Base-by-base conservation (phyloP, 2,888 invertebrate species). In the Sminthurinus aureus region DNA sequence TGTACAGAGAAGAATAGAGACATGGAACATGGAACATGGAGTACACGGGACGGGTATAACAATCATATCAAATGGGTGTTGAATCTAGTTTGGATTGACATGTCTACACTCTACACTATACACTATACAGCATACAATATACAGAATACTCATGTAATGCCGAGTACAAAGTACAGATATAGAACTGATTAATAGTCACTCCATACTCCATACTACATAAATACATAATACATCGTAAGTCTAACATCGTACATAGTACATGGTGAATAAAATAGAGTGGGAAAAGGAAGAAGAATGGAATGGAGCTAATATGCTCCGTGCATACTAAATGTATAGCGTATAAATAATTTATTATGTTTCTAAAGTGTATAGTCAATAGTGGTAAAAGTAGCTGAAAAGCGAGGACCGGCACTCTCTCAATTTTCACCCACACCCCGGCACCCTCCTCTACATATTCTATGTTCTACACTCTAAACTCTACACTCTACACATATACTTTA, bases 51-150 rank as follows among this genome's bases (percentile, higher is more conserved):
- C 38, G 38, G 38, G 38, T 38, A 11, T 52, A 76, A 76, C 76
- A 76, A 76, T 76, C 52, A 50, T 50, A 71, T 80, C 52, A 50
- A 69, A 71, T 80, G 80, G 80, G 80, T 81, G 75, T 81, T 26
- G 73, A 58, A 74, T 74, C 64, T 74, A 64, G 64, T 58, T 64
- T 81, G 75, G 81, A 81, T 74, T 81, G 81, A 81, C 73, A 71
- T 24, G 20, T 13, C 24, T 3, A 24, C 2, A n/a, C 8, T 22
- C 12, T n/a, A 67, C 22, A n/a, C 20, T 67, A n/a, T 67, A n/a
- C 3, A 38, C 1, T 38, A 38, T 38, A 6, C 38, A 38, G 38
- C 1, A 38, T 38, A 6, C 3, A 38, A 38, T 38, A 38, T 38
- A 6, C 38, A 38, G 38, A 38, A 38, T 38, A 6, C 38, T 38